phyloP scores from a whole-genome alignment of 2,888 invertebrate species.

The Meiosimyza platycephala region DNA sequence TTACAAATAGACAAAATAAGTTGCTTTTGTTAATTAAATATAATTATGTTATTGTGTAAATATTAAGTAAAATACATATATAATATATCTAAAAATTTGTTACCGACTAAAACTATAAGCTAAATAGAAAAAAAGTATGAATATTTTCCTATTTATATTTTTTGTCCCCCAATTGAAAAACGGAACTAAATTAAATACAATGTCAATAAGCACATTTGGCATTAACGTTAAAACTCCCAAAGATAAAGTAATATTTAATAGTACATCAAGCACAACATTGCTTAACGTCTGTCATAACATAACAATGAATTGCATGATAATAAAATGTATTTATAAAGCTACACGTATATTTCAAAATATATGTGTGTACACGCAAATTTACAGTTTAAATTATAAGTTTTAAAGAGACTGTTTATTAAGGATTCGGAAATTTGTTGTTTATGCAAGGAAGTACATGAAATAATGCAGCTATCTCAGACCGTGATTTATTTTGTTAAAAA shows the following conservation, averaged over 20 bases:
- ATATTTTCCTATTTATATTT: constrained; percentile 15
- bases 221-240: constrained; percentile 27
- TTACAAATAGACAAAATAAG: constrained; percentile 10
- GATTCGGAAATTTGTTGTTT: no score
- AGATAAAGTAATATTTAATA: constrained; percentile 30
- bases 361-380: no score
- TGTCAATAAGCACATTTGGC: constrained; percentile 17
- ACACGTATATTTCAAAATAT: no score
- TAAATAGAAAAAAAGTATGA: constrained; percentile 28
- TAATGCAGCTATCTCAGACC: no score
- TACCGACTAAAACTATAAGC: constrained; percentile 14
- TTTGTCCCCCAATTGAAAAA: constrained; percentile 13
- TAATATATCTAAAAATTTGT: constrained; percentile 28
- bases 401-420: no score
- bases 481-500: no score
- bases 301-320: constrained; percentile 25
- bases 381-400: no score
- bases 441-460: no score
- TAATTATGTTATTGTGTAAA: constrained; percentile 31
- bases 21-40: constrained; percentile 12
- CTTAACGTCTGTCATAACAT: constrained; percentile 12
- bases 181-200: background rate
- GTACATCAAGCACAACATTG: constrained; percentile 21
- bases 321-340: no score
- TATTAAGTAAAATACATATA: constrained; percentile 30